phyloP scores from a whole-genome alignment of 1,140 invertebrate genomes.

The Pogonomyrmex californicus region DNA sequence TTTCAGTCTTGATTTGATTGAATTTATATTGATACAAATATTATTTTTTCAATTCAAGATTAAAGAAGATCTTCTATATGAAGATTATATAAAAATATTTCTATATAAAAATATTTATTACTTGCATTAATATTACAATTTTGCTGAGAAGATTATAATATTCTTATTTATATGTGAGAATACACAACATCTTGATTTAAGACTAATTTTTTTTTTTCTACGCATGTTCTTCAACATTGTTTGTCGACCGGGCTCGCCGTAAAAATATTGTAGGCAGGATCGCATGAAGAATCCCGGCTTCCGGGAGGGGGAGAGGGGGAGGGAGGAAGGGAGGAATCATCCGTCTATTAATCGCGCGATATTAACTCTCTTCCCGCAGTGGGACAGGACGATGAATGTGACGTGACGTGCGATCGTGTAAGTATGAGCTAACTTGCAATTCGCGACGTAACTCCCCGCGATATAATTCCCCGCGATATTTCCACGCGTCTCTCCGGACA shows the following conservation, averaged over 20 bases:
- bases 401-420: not conserved
- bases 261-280: not conserved
- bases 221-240: not conserved
- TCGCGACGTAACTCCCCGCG: not conserved
- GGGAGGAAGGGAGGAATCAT: not conserved
- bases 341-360: constrained; percentile 51
- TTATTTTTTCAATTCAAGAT: too few species aligned
- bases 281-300: not conserved
- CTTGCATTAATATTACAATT: too few species aligned
- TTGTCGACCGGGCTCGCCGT: not conserved
- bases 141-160: too few species aligned
- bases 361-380: constrained; percentile 52
- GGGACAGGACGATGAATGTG: constrained; percentile 56
- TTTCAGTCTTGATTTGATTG: too few species aligned
- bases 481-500: constrained; percentile 29
- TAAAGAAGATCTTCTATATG: too few species aligned
- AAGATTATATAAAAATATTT: too few species aligned
- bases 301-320: not conserved
- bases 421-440: constrained; percentile 23
- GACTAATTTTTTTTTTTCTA: too few species aligned
- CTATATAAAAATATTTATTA: too few species aligned
- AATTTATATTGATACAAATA: too few species aligned
- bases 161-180: too few species aligned
- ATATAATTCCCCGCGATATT: too few species aligned
- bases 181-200: too few species aligned